A percentile compares a stretch with the other conserved stretches of the same genome.
Evolutionary conservation across 1,140 invertebrate species (phyloP).

Genomic region (Ips nitidus): DNA sequence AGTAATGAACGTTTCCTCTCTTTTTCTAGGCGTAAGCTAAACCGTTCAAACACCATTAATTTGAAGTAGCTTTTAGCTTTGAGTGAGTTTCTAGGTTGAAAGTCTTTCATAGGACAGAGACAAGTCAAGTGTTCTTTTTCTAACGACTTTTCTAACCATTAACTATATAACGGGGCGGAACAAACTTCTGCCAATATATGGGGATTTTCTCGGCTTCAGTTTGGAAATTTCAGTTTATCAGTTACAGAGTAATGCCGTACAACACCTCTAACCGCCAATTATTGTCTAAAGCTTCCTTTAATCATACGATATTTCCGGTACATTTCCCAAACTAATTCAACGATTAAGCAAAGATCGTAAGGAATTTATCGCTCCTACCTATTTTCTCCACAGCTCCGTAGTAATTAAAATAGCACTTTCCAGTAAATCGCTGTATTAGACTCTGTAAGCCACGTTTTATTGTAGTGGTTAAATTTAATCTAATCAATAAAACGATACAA

Average conservation of each 20-base stretch:
- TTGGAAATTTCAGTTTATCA: no score
- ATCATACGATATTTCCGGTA: constrained; percentile 21
- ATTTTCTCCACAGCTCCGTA: constrained; percentile 5
- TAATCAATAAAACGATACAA: constrained; percentile 27
- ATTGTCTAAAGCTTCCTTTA: not conserved
- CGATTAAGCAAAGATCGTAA: constrained; percentile 21
- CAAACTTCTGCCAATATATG: not conserved
- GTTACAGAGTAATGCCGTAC: no score
- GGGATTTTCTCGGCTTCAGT: not conserved
- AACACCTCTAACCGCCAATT: not conserved
- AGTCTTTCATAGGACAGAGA: constrained; percentile 17
- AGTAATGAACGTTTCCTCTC: constrained; percentile 25
- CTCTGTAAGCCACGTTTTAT: constrained; percentile 19
- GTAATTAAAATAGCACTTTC: constrained; percentile 30
- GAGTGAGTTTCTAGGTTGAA: constrained; percentile 12
- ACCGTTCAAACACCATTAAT: constrained; percentile 30
- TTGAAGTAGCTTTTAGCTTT: constrained; percentile 25
- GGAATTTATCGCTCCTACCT: constrained; percentile 21
- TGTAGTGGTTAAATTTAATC: constrained; percentile 28
- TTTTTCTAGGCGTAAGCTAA: constrained; percentile 17
- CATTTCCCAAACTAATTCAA: constrained; percentile 24
- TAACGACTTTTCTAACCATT: constrained; percentile 2
- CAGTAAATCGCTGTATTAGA: constrained; percentile 25
- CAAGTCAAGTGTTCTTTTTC: constrained; percentile 16
- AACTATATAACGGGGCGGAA: constrained; percentile 2